Percentiles rank a stretch among this genome's conserved stretches.
These are phyloP conservation scores for Heliangelus exortis DNA, from an alignment of 2,797 vertebrate species.

Conservation along the genomic window DNA sequence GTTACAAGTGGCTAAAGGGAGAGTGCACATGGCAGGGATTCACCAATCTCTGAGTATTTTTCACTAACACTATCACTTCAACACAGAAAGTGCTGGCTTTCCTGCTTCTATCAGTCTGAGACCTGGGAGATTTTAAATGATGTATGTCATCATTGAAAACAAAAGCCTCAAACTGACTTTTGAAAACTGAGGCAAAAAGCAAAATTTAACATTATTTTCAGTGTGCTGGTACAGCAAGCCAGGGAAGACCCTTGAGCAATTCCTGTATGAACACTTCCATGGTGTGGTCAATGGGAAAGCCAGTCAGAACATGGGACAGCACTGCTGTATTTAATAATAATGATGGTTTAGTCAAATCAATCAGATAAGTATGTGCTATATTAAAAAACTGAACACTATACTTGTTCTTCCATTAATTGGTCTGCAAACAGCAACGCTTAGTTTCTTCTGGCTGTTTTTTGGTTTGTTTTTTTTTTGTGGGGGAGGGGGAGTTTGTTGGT, in stretches of 20 bases:
- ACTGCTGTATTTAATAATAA: background rate
- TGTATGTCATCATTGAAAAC: background rate
- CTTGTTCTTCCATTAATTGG: background rate
- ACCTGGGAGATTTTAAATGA: background rate
- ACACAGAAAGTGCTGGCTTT: background rate
- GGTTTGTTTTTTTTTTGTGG: background rate
- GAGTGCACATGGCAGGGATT: rapidly evolving
- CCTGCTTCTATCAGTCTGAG: background rate
- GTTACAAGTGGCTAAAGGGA: background rate
- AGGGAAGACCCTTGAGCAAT: background rate
- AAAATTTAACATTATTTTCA: background rate
- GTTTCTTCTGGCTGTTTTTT: background rate
- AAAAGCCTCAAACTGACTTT: background rate
- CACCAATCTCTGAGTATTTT: background rate
- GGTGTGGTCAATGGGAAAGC: rapidly evolving
- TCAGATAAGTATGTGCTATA: background rate
- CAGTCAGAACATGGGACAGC: background rate
- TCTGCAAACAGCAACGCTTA: background rate
- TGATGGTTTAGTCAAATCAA: background rate
- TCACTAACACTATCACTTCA: background rate
- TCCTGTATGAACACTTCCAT: background rate
- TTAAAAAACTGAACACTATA: background rate
- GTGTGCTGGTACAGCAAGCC: background rate
- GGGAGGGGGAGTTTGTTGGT: too few relatives aligned
- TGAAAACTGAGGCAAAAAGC: background rate